Evolutionary conservation across 2,888 invertebrate genomes (phyloP), one percentile per base, ranked within the genome.

Genomic region (Synanthedon tipuliformis): DNA sequence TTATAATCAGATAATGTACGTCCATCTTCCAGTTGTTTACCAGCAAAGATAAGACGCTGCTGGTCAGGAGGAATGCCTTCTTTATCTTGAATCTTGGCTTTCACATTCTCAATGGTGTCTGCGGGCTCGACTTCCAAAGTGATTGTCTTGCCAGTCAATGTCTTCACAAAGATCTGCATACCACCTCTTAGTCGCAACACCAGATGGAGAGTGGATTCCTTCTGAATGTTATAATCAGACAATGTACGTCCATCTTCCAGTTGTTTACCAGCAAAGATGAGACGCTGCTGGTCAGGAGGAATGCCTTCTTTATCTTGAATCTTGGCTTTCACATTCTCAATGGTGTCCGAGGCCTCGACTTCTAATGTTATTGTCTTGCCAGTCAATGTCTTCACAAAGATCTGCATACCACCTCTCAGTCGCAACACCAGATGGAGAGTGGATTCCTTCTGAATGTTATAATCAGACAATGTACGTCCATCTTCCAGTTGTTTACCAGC

Each of bases 371-470:
- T 65, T 0, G 64, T 64, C 13, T 65, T 65, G 7, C 65, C 65
- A 15, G 65, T 65, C 51, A 65, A 18, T 1, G 63, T 64, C 48
- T 66, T 64, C 0, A 63, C 63, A 11, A 63, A 66, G 13, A 64
- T 66, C 41, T 66, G 64, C 64, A 64, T 64, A 27, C 65, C 65
- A 51, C 65, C 65, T 45, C 65, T 50, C 15, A 67, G 60, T 59
- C 67, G 64, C 3, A 67, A 54, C 0, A 67, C 67, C 23, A 67
- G 55, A 40, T 67, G 67, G 1, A 67, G 59, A 0, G 67, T 67
- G 0, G 67, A 67, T 55, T 67, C 67, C 34, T 67, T 67, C 48
- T 67, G 67, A 23, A 67, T 67, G 13, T 67, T 67, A 55, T 67
- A 67, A 48, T 67, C 67, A 1, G 65, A 65, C 0, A 67, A 57